Evolutionary conservation across 1,140 invertebrate species (phyloP), one percentile per base, ranked within the genome.

Genomic region (Coenobita brevimanus): DNA sequence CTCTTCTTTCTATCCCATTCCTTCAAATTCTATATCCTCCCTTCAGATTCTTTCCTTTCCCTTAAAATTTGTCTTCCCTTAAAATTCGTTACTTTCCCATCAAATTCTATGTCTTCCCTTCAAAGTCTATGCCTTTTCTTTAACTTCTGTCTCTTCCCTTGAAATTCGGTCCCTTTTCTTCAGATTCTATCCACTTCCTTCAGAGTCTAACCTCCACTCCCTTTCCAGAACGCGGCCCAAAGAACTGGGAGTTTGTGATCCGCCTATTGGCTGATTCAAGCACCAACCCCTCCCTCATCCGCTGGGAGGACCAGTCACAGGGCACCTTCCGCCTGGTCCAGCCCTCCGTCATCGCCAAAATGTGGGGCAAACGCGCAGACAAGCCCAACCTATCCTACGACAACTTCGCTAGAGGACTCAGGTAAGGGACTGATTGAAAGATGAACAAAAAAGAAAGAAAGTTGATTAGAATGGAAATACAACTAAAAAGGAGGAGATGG

Each of bases 351-450:
- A 86, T 89, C 17, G 89, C 89, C 38, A 73, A 50, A 27, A 71
- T 81, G 75, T 89, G 62, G 90, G 64, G 83, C 21, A 89, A 89
- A 73, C 43, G 81, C 21, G 27, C 76, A 0, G 67, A 96, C 91
- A 98, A 98, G 92, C 95, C 95, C 27, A 95, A 96, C 91, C 98
- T 98, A 97, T 98, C 96, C 21, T 98, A 98, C 92, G 97, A 98
- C 92, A 98, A 98, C 93, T 95, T 98, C 89, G 97, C 96, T 93
- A 92, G 97, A 91, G 97, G 97, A 3, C 97, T 98, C 96, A 95
- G 97, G 95, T 97, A 38, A 30, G 82, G n/a, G n/a, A n/a, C n/a
- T n/a, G n/a, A n/a, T n/a, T n/a, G n/a, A n/a, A n/a, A n/a, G n/a
- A n/a, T n/a, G n/a, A n/a, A n/a, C n/a, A n/a, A n/a, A n/a, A n/a